Percentiles rank a stretch among this genome's conserved stretches.
These are phyloP conservation scores for Hydra vulgaris DNA, from an alignment of 30 jellyfish, hydroid and myxozoan species.

Conservation along the genomic window DNA sequence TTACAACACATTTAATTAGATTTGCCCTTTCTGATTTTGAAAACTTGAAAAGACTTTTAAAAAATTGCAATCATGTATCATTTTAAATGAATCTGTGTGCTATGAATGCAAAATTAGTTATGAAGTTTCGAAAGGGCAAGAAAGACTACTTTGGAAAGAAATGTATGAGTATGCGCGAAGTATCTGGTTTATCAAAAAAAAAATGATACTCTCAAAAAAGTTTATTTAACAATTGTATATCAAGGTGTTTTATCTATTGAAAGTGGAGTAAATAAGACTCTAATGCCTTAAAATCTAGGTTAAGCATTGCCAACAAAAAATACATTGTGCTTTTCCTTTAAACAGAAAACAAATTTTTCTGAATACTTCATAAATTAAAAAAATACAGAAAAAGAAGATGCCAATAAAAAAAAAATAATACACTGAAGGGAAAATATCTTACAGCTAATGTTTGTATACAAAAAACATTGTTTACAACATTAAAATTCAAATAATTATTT, in stretches of 20 bases:
- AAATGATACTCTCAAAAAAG: no score
- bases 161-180: background rate
- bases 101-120: slow-evolving; percentile 6
- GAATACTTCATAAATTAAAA: background rate
- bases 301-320: slow-evolving; percentile 7
- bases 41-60: no score
- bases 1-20: slow-evolving; percentile 3
- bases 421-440: no score
- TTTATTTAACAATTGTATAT: no score
- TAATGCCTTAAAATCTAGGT: background rate
- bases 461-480: background rate
- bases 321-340: slow-evolving; percentile 1
- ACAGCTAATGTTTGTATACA: background rate
- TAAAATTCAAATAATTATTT: no score
- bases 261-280: no score
- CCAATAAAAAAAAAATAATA: no score
- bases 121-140: no score
- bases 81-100: slow-evolving; percentile 10
- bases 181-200: no score
- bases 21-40: slow-evolving; percentile 9
- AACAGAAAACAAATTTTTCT: background rate
- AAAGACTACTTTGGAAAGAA: no score
- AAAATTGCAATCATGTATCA: slow-evolving; percentile 1
- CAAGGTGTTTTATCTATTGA: no score
- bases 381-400: background rate